phyloP scores from a whole-genome alignment of 2,797 vertebrate species.

The Odontamblyopus rebecca region DNA sequence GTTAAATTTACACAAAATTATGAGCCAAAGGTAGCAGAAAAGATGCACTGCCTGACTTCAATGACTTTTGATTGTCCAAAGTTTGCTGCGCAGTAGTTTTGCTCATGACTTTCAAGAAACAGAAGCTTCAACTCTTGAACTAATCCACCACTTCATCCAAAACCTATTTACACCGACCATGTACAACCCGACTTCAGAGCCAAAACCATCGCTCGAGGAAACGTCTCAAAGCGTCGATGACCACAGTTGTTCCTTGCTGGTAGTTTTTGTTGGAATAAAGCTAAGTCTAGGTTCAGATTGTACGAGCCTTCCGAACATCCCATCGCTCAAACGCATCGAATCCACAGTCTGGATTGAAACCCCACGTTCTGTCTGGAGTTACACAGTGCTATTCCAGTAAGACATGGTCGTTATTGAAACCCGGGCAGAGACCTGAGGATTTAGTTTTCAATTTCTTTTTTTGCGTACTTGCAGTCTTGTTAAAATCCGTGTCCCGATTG shows the following conservation, averaged over 20 bases:
- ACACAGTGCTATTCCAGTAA: constrained; percentile 68
- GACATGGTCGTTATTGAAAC: constrained; percentile 58
- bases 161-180: background rate
- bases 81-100: background rate
- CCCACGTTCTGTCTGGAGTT: constrained; percentile 25
- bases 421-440: constrained; percentile 71
- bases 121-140: background rate
- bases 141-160: background rate
- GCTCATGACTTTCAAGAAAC: background rate
- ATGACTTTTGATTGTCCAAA: background rate
- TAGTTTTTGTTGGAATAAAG: constrained; percentile 37
- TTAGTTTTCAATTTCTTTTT: constrained; percentile 11
- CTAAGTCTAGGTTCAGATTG: constrained; percentile 45
- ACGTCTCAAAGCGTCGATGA: background rate
- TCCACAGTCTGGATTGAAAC: constrained; percentile 19
- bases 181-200: background rate
- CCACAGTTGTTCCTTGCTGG: constrained; percentile 23
- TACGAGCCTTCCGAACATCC: constrained; percentile 31
- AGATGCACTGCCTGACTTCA: background rate
- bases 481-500: constrained; percentile 25
- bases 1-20: no score
- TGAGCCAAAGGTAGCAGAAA: background rate
- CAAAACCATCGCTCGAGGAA: background rate
- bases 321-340: constrained; percentile 2
- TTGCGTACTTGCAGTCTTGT: constrained; percentile 55